These are phyloP conservation scores for Eunapius fragilis DNA, from an alignment of 37 sponge, comb jelly and placozoan genomes.

Conservation along the genomic window DNA sequence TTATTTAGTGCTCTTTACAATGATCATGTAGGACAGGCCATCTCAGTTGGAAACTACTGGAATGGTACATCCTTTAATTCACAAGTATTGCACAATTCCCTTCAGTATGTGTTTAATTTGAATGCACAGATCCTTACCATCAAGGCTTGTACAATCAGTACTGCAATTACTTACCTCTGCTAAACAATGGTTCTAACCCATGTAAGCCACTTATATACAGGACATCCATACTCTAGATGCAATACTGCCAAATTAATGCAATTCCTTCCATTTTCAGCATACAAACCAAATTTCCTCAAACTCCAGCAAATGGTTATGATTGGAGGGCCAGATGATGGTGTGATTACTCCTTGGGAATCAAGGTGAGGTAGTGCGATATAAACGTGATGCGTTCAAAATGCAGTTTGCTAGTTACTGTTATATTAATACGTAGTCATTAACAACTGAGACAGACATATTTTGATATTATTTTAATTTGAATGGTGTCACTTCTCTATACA, in stretches of 20 bases:
- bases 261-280: neutral
- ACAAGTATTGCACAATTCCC: neutral
- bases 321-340: slow-evolving; percentile 96
- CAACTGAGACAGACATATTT: neutral
- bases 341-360: slow-evolving; percentile 96
- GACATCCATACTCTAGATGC: too few relatives aligned
- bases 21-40: slow-evolving; percentile 37
- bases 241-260: too few relatives aligned
- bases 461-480: neutral
- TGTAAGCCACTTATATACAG: slow-evolving; percentile 11
- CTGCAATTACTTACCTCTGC: slow-evolving; percentile 45
- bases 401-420: neutral
- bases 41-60: slow-evolving; percentile 78
- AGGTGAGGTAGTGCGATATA: slow-evolving; percentile 50
- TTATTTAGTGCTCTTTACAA: slow-evolving; percentile 34
- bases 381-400: neutral
- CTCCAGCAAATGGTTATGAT: slow-evolving; percentile 75
- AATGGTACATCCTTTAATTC: slow-evolving; percentile 74
- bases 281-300: slow-evolving; percentile 71
- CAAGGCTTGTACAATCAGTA: slow-evolving; percentile 44
- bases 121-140: slow-evolving; percentile 67
- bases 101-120: neutral
- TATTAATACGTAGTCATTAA: neutral
- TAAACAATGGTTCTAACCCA: slow-evolving; percentile 45
- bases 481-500: neutral